Base-by-base conservation (phyloP, 1,140 invertebrate species). In the Bombus fervidus region DNA sequence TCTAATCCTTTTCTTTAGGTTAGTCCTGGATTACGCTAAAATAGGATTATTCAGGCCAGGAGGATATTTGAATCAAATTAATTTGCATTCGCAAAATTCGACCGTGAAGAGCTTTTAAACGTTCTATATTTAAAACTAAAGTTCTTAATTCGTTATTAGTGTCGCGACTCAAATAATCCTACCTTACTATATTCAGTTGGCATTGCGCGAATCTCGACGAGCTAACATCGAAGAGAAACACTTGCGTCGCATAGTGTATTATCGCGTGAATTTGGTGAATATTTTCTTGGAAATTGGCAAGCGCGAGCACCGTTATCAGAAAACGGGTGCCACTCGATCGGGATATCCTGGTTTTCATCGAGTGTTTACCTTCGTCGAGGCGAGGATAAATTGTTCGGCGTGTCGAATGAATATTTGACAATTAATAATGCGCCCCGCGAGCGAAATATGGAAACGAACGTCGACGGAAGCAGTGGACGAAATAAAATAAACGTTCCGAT, bases 361-460 rank as follows among this genome's bases (percentile, higher is more conserved):
- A 18, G n/a, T 76, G 34, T 87, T 83, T 84, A 71, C 80, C 47
- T 75, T 84, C 81, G 37, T 43, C 74, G 74, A 41, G 64, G 31
- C 57, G 43, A 15, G 69, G 12, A 39, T 75, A 84, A 64, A 77
- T 47, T 37, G 78, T 74, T 84, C 73, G 69, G 18, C 34, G 74
- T 74, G 86, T 64, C 82, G 53, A 80, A 88, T 85, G 71, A 87
- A 84, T 87, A 87, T 87, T 80, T 75, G 69, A 83, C 47, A 79
- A 80, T 84, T 87, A 87, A 74, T 80, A 69, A 84, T 76, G 37
- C 41, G 41, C 34, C 31, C 64, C 69, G 53, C 8, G 37, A 71
- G 39, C 64, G 64, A 64, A 75, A 64, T 31, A 13, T 28, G 31
- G 59, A 68, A 75, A 83, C 57, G 82, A 75, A 71, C 28, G 37